phyloP scores from a whole-genome alignment of 2,888 invertebrate species.

The Lasioglossum marginatum region DNA sequence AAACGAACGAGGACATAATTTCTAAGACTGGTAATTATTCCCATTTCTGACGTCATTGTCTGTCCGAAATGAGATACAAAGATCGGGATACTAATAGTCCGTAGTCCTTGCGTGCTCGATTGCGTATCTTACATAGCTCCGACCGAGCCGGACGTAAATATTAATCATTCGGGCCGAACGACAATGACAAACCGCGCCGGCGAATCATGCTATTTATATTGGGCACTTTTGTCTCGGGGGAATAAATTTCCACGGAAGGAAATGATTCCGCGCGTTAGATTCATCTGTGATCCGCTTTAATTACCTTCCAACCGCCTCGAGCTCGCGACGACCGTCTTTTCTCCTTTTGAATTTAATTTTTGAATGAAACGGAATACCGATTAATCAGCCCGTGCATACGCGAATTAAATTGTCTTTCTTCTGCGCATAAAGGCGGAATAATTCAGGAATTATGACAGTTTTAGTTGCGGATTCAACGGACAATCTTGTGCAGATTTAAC shows the following conservation, averaged over 20 bases:
- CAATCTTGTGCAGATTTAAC: neutral
- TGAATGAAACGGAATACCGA: constrained; percentile 31
- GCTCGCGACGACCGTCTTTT: constrained; percentile 37
- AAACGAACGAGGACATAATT: neutral
- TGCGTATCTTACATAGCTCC: constrained; percentile 9
- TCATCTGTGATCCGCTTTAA: constrained; percentile 41
- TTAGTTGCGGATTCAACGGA: neutral
- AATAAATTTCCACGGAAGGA: constrained; percentile 2
- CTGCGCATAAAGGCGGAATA: neutral
- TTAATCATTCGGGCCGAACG: constrained; percentile 17
- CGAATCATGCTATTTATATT: constrained; percentile 14
- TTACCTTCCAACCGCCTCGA: constrained; percentile 40
- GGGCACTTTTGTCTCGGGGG: neutral
- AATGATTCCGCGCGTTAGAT: constrained; percentile 27
- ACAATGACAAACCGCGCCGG: constrained; percentile 24
- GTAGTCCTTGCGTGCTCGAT: neutral
- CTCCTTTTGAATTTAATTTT: constrained; percentile 32
- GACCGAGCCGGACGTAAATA: constrained; percentile 17
- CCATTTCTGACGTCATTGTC: neutral
- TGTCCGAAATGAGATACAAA: neutral
- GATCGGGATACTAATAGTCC: neutral
- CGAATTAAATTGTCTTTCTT: constrained; percentile 20
- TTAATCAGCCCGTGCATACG: constrained; percentile 29
- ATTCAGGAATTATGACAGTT: constrained; percentile 1
- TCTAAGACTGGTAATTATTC: neutral